phyloP scores from a whole-genome alignment of 2,888 invertebrate species.

The Cephus spinipes region DNA sequence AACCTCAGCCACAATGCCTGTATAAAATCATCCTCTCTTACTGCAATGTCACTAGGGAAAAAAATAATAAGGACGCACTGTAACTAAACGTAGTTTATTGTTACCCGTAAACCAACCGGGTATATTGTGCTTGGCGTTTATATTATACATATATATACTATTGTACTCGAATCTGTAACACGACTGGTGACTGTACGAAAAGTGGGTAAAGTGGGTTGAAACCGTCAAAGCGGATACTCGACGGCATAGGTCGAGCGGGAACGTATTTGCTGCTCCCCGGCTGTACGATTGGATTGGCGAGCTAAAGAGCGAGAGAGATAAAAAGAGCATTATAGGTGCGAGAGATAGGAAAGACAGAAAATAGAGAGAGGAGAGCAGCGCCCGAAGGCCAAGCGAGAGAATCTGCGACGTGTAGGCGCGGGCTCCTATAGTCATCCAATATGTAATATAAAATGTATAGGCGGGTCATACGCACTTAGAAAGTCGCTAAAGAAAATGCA shows the following conservation, averaged over 20 bases:
- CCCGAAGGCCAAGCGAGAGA: constrained; percentile 38
- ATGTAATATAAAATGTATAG: too few species aligned
- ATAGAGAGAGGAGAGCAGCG: constrained; percentile 14
- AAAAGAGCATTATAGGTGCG: not conserved
- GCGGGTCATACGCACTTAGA: not conserved
- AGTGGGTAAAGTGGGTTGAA: constrained; percentile 28
- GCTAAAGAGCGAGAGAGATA: constrained; percentile 6
- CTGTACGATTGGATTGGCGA: not conserved
- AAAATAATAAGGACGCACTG: too few species aligned
- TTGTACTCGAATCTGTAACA: not conserved
- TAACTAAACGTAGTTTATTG: too few species aligned
- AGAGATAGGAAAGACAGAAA: constrained; percentile 5
- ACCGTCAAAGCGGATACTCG: constrained; percentile 31
- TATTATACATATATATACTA: not conserved
- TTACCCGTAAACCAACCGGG: too few species aligned
- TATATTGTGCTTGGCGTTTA: too few species aligned
- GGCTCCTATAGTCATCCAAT: not conserved
- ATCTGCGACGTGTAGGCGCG: constrained; percentile 41
- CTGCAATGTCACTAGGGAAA: too few species aligned
- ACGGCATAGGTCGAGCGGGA: not conserved
- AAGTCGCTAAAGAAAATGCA: constrained; percentile 4
- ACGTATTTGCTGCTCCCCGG: too few species aligned
- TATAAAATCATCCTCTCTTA: too few species aligned
- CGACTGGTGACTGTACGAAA: constrained; percentile 9
- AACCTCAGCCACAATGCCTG: too few species aligned